Conservation (phyloP, 2,888 invertebrate species). For the Lasioglossum vierecki region DNA sequence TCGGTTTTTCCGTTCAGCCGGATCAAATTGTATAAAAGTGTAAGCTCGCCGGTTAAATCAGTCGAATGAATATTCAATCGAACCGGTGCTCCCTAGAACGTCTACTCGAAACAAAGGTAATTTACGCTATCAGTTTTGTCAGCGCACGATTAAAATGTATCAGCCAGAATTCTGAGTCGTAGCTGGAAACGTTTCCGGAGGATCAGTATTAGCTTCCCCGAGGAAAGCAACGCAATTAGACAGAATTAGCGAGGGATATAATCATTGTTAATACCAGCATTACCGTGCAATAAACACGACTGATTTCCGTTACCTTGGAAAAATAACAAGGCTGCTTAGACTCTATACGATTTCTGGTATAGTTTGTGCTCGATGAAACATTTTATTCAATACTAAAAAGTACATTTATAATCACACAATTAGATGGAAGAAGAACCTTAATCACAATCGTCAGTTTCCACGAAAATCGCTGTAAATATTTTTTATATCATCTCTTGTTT, state of each 20-base stretch:
- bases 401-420: neutral
- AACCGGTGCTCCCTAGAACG: neutral
- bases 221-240: slow-evolving; percentile 19
- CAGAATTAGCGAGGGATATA: slow-evolving; percentile 22
- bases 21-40: slow-evolving; percentile 10
- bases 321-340: neutral
- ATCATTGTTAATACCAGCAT: neutral
- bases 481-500: neutral
- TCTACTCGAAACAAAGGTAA: slow-evolving; percentile 14
- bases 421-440: neutral
- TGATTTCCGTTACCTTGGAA: neutral
- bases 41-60: neutral
- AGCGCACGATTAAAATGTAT: slow-evolving; percentile 24
- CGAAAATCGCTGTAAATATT: neutral
- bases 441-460: too few species aligned
- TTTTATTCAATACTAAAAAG: neutral
- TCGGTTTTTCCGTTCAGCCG: slow-evolving; percentile 4
- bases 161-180: neutral
- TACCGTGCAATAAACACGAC: neutral
- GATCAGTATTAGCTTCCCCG: neutral
- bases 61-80: slow-evolving; percentile 39
- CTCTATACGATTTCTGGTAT: neutral
- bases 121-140: slow-evolving; percentile 6
- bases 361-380: neutral
- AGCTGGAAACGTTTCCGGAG: neutral